These are phyloP conservation scores for Brachylomia viminalis DNA, from an alignment of 2,888 invertebrate genomes.

Conservation along the genomic window DNA sequence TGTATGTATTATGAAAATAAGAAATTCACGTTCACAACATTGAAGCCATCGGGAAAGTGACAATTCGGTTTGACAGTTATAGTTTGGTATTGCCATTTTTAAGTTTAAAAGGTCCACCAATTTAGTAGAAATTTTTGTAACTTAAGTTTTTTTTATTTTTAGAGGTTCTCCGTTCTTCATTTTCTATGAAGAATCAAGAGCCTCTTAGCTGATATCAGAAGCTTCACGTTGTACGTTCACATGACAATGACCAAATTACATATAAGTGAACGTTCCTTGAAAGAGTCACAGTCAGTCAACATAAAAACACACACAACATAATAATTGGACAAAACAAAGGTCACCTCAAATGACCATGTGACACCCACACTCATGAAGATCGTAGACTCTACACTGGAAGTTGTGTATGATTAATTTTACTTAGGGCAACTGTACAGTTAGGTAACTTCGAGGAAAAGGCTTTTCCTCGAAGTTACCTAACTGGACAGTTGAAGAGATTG, in stretches of 20 bases:
- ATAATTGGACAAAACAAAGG: neutral
- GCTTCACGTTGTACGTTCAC: neutral
- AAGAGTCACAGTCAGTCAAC: too few relatives aligned
- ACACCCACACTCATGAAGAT: neutral
- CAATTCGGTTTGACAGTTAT: conserved; percentile 65
- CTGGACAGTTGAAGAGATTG: neutral
- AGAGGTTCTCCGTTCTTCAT: neutral
- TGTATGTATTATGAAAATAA: conserved; percentile 76
- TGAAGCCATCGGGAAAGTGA: conserved; percentile 77
- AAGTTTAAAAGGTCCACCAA: neutral
- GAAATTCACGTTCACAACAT: conserved; percentile 87
- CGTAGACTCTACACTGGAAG: neutral
- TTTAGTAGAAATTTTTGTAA: neutral
- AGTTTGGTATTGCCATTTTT: conserved; percentile 58
- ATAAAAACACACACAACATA: too few relatives aligned
- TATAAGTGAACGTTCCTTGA: neutral
- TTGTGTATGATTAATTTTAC: neutral
- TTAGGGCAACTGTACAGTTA: neutral
- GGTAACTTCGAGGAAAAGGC: neutral
- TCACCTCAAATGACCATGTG: neutral
- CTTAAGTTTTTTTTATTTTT: neutral
- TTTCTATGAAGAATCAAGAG: neutral
- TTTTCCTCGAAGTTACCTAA: too few relatives aligned
- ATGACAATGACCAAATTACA: neutral
- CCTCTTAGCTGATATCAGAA: neutral